Base-by-base conservation (phyloP, 2,113 vertebrate species). In the Leptocoma aspasia region DNA sequence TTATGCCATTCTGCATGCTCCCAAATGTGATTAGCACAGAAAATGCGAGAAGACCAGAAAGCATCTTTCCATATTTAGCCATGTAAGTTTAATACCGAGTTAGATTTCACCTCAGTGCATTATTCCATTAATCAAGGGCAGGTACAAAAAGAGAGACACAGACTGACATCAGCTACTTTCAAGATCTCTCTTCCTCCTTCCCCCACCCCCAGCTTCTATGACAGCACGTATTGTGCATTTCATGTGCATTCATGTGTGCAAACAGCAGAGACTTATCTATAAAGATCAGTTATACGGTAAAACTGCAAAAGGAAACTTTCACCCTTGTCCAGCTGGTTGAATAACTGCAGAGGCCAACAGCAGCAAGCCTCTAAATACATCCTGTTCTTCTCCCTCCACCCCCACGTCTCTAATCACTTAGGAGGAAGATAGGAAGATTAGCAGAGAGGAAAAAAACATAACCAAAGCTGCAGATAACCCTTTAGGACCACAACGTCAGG, bases 351-450 rank as follows among this genome's bases (percentile, higher is more conserved):
- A 97, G 92, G 65, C 93, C 82, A 93, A 92, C 69, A 96, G 86
- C 71, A 96, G 79, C 83, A 79, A 94, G 82, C 72, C 81, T 85
- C 80, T 77, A 92, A 95, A 96, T 85, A 88, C 91, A 89, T 81
- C 70, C 86, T 90, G 53, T 42, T 57, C 76, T 95, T 89, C 89
- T 56, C 54, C 47, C 70, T 82, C 96, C 90, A 94, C 92, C 93
- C 94, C 90, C 79, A 83, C 7, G 0, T 66, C 92, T 86, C 91
- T 97, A 97, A 97, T 97, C 96, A 96, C 95, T 97, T 95, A 94
- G 82, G 84, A 96, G 90, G 84, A 97, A 97, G 94, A 97, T 97
- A 97, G 97, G 96, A 97, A 95, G 97, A 97, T 97, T 97, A 97
- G 90, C 90, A 96, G 83, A 84, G 63, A 94, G 50, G 64, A 68